These are phyloP conservation scores for Hetaerina titia DNA, from an alignment of 2,888 invertebrate genomes.

Conservation along the genomic window DNA sequence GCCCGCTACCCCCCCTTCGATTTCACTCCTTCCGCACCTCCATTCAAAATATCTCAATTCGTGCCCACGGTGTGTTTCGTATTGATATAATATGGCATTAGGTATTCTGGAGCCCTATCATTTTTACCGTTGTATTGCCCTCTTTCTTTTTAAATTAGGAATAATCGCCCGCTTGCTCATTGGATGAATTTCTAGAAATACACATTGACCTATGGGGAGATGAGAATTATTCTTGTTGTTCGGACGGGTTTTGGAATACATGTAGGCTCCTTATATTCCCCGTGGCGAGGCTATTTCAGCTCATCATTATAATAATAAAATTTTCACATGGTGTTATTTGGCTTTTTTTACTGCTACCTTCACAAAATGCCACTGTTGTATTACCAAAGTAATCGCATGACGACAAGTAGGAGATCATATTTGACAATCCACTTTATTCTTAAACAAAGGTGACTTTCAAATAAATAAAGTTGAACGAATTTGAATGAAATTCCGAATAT, in stretches of 20 bases:
- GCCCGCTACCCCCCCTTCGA: no score
- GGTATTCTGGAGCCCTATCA: not conserved
- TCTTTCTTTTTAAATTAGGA: not conserved
- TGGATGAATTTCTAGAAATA: not conserved
- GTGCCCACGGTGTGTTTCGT: not conserved
- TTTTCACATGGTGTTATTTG: no score
- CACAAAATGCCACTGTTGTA: not conserved
- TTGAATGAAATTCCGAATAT: no score
- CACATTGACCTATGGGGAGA: not conserved
- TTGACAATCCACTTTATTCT: no score
- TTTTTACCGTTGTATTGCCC: not conserved
- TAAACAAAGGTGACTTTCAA: no score
- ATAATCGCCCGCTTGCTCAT: not conserved
- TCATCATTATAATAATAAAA: not conserved
- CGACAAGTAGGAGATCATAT: no score
- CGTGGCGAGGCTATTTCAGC: not conserved
- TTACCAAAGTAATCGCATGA: no score
- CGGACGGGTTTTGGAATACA: not conserved
- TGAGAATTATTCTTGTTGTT: not conserved
- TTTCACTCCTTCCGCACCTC: no score
- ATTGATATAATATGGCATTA: not conserved
- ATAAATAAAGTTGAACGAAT: no score
- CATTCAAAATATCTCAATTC: slow-evolving; percentile 24
- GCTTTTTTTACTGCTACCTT: not conserved
- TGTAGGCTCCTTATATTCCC: not conserved